Evolutionary conservation across 2,113 vertebrate species (phyloP), one percentile per base, ranked within the genome.

Genomic region (Coptodon bakossiorum): DNA sequence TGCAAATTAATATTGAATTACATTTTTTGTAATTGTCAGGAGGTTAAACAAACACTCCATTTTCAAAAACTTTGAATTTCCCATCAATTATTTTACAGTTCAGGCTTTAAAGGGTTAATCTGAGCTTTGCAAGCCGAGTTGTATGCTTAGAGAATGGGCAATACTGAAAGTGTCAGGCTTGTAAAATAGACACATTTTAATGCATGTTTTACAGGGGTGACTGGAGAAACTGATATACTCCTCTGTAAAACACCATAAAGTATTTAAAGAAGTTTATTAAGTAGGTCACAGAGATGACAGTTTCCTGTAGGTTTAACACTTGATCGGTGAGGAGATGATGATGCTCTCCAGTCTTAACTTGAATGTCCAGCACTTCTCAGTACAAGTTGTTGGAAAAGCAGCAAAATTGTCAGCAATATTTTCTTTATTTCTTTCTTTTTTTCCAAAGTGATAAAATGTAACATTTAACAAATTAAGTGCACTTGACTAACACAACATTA

Each of bases 1-100:
- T 66, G 61, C 6, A 38, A 38, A 66, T 66, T 22, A 38, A 66
- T 66, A 2, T 38, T 38, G 0, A 38, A 68, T 68, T 3, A 68
- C 61, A 7, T n/a, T 63, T 66, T 38, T 16, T 31, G 19, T 1
- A 2, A 24, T 54, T 24, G 7, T 29, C 56, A 29, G 13, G 24
- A 29, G 24, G 12, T 29, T 59, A 57, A 57, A 19, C 4, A 66
- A 66, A 7, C 61, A 13, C 61, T 66, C 34, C 10, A 5, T 66
- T 38, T 66, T 38, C 34, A 38, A 38, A 38, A 13, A 66, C 61
- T 22, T 66, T n/a, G 34, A 66, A n/a, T n/a, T 38, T n/a, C 38
- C 61, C 4, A 0, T 66, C 34, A 1, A 3, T 13, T 38, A 38
- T 66, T 5, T 38, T 38, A 38, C 19, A 7, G 34, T 13, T 66